Conservation (phyloP, 1,140 invertebrate species). For the Odontomachus brunneus region DNA sequence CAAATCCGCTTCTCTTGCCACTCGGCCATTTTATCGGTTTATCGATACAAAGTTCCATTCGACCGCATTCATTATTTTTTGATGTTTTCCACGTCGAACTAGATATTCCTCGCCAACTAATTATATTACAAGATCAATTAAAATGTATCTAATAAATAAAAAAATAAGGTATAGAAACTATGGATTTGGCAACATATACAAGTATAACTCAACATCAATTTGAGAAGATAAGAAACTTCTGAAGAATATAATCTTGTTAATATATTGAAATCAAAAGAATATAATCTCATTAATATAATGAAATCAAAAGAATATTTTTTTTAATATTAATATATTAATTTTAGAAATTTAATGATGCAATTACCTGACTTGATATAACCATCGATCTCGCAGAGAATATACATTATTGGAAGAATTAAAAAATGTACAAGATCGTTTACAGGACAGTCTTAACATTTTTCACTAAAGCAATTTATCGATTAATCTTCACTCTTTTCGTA, state of each 20-base stretch:
- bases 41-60: slow-evolving; percentile 25
- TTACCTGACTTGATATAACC: slow-evolving; percentile 20
- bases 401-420: background rate
- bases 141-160: background rate
- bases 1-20: slow-evolving; percentile 70
- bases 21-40: slow-evolving; percentile 75
- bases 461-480: background rate
- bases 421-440: slow-evolving; percentile 9
- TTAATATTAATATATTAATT: background rate
- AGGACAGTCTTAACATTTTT: slow-evolving; percentile 18
- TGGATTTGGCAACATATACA: background rate
- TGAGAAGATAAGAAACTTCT: background rate
- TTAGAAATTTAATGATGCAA: background rate
- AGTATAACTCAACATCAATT: slow-evolving; percentile 3
- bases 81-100: background rate
- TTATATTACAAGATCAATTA: background rate
- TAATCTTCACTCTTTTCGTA: background rate
- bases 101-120: background rate
- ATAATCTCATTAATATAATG: background rate
- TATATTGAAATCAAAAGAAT: background rate
- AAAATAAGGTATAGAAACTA: background rate
- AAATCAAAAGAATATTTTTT: slow-evolving; percentile 3
- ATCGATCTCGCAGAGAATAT: background rate
- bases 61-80: background rate
- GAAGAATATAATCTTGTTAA: background rate